A percentile compares a stretch with the other conserved stretches of the same genome.
phyloP scores from a whole-genome alignment of 2,797 vertebrate genomes.

The Phoebastria nigripes region DNA sequence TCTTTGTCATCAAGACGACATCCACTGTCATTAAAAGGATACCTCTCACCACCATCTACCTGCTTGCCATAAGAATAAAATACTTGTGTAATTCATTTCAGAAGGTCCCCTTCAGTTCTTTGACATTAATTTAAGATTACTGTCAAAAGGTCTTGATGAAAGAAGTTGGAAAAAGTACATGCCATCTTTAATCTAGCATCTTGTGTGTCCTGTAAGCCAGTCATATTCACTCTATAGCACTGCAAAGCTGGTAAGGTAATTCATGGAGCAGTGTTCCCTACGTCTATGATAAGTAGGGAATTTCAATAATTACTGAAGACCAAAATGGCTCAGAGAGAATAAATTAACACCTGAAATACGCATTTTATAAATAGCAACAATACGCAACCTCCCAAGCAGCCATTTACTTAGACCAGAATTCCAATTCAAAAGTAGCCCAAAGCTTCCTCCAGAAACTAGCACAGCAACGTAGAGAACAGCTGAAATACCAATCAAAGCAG shows the following conservation, averaged over 20 bases:
- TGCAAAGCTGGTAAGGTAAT: background rate
- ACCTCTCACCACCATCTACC: conserved; percentile 62
- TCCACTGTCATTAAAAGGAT: conserved; percentile 87
- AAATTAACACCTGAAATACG: background rate
- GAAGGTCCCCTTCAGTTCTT: background rate
- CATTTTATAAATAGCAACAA: background rate
- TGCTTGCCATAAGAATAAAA: background rate
- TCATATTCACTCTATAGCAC: background rate
- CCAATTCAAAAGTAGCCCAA: background rate
- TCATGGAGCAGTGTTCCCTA: background rate
- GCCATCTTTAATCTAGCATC: background rate
- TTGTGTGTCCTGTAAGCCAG: background rate
- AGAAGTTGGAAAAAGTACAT: background rate
- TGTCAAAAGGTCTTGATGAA: background rate
- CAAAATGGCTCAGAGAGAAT: background rate
- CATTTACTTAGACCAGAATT: background rate
- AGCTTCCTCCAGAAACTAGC: background rate
- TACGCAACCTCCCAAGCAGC: background rate
- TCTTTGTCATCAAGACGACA: conserved; percentile 87
- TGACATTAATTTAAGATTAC: background rate
- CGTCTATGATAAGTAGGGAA: background rate
- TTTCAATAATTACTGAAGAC: background rate
- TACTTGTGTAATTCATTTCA: background rate
- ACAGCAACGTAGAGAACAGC: background rate
- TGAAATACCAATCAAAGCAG: background rate